Evolutionary conservation across 2,113 vertebrate species (phyloP), one percentile per base, ranked within the genome.

Genomic region (Tetrao urogallus): DNA sequence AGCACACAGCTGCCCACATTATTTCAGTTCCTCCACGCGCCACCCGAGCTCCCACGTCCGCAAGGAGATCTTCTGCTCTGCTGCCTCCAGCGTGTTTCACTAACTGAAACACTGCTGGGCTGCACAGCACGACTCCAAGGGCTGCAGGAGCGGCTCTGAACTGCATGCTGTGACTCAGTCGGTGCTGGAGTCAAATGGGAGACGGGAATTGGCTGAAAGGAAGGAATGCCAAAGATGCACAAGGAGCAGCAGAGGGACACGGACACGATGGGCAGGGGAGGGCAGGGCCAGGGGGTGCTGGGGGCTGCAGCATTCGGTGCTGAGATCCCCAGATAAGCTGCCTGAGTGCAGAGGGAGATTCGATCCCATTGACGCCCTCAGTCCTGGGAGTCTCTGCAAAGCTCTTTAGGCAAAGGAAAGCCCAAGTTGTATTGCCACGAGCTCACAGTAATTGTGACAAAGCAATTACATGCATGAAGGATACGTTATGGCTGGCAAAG

Each of bases 41-140:
- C 74, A 80, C 82, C 92, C 95, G 66, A 64, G 38, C 81, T 82
- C 89, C 14, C 65, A 25, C 3, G 22, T 28, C 89, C 61, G 87
- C 8, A 60, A 60, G 88, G 71, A 34, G 64, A 92, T 70, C 64
- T 92, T 93, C 89, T 32, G 25, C 71, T 94, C 32, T 94, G 89
- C 67, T 83, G 85, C 64, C 80, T 72, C 56, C 19, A 92, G 52
- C 30, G n/a, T 88, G 36, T 90, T 94, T 89, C 93, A 81, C n/a
- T 76, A 78, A 92, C 28, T n/a, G 43, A 61, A 86, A 64, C 66
- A 61, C 15, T n/a, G 80, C 88, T 69, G 25, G 79, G 79, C 94
- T 80, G 69, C 89, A 90, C 3, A 75, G 57, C 82, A 88, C 88
- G 95, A 96, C 78, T 94, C 96, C 95, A 78, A 94, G 89, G 32